These are phyloP conservation scores for Portevinia maculata DNA, from an alignment of 2,888 invertebrate genomes.

Conservation along the genomic window DNA sequence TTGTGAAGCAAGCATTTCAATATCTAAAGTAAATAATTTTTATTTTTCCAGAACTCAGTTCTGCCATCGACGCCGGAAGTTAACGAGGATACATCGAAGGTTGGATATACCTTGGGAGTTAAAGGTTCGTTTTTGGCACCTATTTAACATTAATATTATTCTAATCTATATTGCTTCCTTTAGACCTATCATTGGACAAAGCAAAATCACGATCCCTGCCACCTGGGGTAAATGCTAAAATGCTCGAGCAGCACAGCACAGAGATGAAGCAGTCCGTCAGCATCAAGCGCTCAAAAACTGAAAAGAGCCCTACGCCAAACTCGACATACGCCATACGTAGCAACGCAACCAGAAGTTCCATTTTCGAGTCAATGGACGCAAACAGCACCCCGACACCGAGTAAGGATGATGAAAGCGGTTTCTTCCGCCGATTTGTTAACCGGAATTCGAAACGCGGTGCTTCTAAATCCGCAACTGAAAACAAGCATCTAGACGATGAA, in stretches of 20 bases:
- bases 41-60: slow-evolving; percentile 82
- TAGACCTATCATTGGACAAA: slow-evolving; percentile 77
- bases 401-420: slow-evolving; percentile 84
- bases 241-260: slow-evolving; percentile 77
- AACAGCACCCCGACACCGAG: slow-evolving; percentile 76
- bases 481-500: slow-evolving; percentile 72
- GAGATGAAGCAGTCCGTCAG: slow-evolving; percentile 54
- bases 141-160: background rate
- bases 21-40: slow-evolving; percentile 49
- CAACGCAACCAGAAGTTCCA: slow-evolving; percentile 57
- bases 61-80: slow-evolving; percentile 90
- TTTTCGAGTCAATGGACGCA: slow-evolving; percentile 55
- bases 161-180: background rate
- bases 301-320: slow-evolving; percentile 64
- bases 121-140: slow-evolving; percentile 72
- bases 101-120: slow-evolving; percentile 85
- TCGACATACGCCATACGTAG: slow-evolving; percentile 55
- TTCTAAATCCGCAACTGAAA: slow-evolving; percentile 82
- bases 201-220: slow-evolving; percentile 81
- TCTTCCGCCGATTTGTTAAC: slow-evolving; percentile 87
- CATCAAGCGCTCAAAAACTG: slow-evolving; percentile 75
- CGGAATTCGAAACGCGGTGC: slow-evolving; percentile 89
- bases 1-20: slow-evolving; percentile 67
- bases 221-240: slow-evolving; percentile 79
- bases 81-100: slow-evolving; percentile 88